A percentile compares a stretch with the other conserved stretches of the same genome.
These are phyloP conservation scores for Gasterosteus nipponicus DNA, from an alignment of 2,113 vertebrate genomes.

Conservation along the genomic window DNA sequence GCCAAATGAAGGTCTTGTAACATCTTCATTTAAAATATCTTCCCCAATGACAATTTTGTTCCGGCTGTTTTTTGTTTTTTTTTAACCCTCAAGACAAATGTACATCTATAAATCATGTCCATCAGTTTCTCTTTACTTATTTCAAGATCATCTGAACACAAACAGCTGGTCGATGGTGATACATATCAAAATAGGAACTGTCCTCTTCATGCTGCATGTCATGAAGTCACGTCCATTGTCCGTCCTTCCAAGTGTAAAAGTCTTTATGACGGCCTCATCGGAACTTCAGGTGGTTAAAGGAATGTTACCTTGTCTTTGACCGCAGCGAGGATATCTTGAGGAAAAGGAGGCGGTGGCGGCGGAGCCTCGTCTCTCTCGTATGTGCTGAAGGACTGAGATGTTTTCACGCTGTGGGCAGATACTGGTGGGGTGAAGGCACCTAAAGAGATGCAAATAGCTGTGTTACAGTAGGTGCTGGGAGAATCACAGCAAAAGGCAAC, in stretches of 20 bases:
- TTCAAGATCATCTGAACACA: neutral
- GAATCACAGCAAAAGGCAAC: neutral
- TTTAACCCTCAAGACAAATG: neutral
- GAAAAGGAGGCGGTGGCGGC: constrained; percentile 57
- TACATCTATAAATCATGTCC: constrained; percentile 1
- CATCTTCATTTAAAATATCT: constrained; percentile 29
- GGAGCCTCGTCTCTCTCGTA: constrained; percentile 8
- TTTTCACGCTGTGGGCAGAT: constrained; percentile 26
- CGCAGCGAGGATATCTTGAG: constrained; percentile 32
- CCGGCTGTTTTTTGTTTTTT: neutral
- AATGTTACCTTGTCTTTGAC: constrained; percentile 64
- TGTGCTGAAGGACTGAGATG: constrained; percentile 54
- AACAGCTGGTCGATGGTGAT: neutral
- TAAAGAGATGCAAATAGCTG: constrained; percentile 12
- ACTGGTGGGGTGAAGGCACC: constrained; percentile 58
- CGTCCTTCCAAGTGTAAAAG: neutral
- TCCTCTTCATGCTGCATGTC: neutral
- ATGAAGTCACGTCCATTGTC: constrained; percentile 8
- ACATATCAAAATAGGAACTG: neutral
- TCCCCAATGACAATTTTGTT: constrained; percentile 27
- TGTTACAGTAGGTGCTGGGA: neutral
- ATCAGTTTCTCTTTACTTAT: neutral
- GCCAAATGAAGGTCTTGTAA: neutral
- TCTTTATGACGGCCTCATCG: neutral
- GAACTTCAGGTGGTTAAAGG: constrained; percentile 48